Evolutionary conservation across 1,140 invertebrate species (phyloP).

Genomic region (Nautilus pompilius): DNA sequence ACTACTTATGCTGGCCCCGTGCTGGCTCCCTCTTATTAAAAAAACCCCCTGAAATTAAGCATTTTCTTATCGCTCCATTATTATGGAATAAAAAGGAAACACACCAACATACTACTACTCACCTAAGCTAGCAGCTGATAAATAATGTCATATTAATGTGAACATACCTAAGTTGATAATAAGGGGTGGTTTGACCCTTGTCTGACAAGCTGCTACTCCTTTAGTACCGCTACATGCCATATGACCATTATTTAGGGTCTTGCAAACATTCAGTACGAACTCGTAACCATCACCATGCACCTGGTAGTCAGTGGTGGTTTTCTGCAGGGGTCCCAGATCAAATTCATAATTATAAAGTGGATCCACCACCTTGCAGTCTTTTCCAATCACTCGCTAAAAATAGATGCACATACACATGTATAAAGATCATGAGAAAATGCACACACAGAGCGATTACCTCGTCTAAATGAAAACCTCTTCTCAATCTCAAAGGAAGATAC

Average conservation of each 20-base stretch:
- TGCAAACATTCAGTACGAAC: conserved; percentile 39
- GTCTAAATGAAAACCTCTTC: too few species aligned
- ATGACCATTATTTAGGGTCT: conserved; percentile 12
- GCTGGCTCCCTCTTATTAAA: too few species aligned
- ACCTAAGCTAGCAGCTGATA: too few species aligned
- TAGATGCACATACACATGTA: background rate
- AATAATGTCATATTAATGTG: too few species aligned
- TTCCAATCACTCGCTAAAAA: conserved; percentile 23
- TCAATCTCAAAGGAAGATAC: too few species aligned
- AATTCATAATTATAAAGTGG: conserved; percentile 42
- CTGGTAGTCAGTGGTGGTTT: conserved; percentile 24
- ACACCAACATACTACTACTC: too few species aligned
- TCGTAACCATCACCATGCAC: conserved; percentile 22
- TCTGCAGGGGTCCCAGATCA: conserved; percentile 40
- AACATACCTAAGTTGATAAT: too few species aligned
- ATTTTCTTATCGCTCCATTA: too few species aligned
- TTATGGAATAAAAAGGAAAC: too few species aligned
- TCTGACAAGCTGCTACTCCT: conserved; percentile 34
- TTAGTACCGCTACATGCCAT: conserved; percentile 8
- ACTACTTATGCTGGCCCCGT: too few species aligned
- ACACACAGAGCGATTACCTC: background rate
- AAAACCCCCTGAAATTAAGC: too few species aligned
- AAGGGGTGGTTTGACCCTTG: too few species aligned
- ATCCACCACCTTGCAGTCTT: conserved; percentile 42
- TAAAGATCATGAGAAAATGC: background rate